A percentile compares a stretch with the other conserved stretches of the same genome.
phyloP scores from a whole-genome alignment of 1,140 invertebrate genomes.

The Sminthurides bifidus region DNA sequence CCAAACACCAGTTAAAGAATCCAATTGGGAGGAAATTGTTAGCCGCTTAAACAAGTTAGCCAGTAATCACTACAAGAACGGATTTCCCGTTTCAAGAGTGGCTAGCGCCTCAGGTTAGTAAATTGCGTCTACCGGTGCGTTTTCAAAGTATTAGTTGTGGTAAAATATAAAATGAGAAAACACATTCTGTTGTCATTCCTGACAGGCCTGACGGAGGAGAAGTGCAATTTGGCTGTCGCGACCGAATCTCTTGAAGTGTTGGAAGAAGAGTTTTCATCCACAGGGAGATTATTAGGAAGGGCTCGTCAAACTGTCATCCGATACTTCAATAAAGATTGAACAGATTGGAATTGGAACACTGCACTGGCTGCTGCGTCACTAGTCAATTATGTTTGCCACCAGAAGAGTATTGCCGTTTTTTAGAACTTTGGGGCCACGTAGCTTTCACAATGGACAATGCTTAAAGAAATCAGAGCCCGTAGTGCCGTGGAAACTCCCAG shows the following conservation, averaged over 20 bases:
- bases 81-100: conserved; percentile 45
- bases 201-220: conserved; percentile 52
- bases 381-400: too few relatives aligned
- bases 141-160: conserved; percentile 31
- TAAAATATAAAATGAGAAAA: conserved; percentile 20
- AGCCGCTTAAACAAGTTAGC: conserved; percentile 54
- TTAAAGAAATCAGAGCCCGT: too few relatives aligned
- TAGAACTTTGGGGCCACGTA: too few relatives aligned
- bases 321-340: background rate
- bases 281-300: too few relatives aligned
- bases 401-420: too few relatives aligned
- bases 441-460: too few relatives aligned
- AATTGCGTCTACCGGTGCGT: background rate
- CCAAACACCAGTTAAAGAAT: conserved; percentile 41
- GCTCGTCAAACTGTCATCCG: background rate
- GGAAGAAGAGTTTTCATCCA: conserved; percentile 43
- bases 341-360: too few relatives aligned
- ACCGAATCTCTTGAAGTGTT: conserved; percentile 54
- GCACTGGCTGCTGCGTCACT: too few relatives aligned
- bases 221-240: conserved; percentile 57
- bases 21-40: conserved; percentile 53
- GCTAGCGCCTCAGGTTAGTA: conserved; percentile 32
- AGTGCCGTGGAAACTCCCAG: too few relatives aligned
- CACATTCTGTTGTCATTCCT: conserved; percentile 39
- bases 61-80: conserved; percentile 52